Evolutionary conservation across 2,797 vertebrate species (phyloP), one percentile per base, ranked within the genome.

Genomic region (Bradypus variegatus): DNA sequence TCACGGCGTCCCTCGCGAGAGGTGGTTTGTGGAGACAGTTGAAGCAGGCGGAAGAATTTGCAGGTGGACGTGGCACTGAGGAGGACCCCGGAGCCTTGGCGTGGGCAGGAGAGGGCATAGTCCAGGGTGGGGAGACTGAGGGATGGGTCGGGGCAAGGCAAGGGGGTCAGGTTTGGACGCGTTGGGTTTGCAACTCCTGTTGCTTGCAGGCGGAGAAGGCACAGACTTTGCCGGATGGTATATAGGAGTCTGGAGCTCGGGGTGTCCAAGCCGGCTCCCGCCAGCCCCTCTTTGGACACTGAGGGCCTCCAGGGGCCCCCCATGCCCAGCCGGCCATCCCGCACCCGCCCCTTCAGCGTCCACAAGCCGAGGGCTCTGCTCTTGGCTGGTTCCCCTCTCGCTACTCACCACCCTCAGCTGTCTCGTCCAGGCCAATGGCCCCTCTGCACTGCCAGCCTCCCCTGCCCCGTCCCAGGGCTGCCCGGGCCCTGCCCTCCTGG

Each of bases 201-300:
- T 60, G n/a, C 10, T 3, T 6, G 18, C 53, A 16, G 53, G 15
- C 48, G 36, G 48, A 53, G 50, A 48, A 45, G 16, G 12, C 27
- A 7, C 14, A 7, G 88, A 41, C 58, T 67, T 4, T 29, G 55
- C 62, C 58, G 29, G 36, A 11, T 27, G n/a, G 33, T 36, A 45
- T 9, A 45, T 16, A 21, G 62, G 84, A 16, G 41, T 48, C 31
- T 58, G 10, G 21, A 16, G 10, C 18, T 69, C 62, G 55, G 50
- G 31, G 8, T n/a, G 12, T n/a, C 53, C 48, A 10, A 38, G 11
- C 50, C 9, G 14, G 21, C 31, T 29, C 38, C 31, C 3, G 5
- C 33, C 48, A 45, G 50, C 5, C 19, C 33, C 8, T 6, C 9
- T 8, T 9, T 1, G 5, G 79, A 16, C 16, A 31, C 13, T 0